A percentile compares a stretch with the other conserved stretches of the same genome.
Evolutionary conservation across 2,888 invertebrate genomes (phyloP).

Genomic region (Eilema griseolum): DNA sequence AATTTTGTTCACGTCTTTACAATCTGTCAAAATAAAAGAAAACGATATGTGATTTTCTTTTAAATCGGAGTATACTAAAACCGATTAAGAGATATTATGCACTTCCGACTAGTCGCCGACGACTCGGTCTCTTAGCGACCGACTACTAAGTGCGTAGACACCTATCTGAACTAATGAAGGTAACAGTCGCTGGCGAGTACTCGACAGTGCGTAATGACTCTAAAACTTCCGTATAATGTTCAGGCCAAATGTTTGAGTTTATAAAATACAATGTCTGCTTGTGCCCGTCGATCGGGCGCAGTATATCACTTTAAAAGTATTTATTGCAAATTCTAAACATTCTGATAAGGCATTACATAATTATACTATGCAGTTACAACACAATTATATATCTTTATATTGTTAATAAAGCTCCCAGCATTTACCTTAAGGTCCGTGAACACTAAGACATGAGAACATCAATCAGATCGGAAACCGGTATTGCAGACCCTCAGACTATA

Average conservation of each 20-base stretch:
- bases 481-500: too few relatives aligned
- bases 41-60: constrained; percentile 19
- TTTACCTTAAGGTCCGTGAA: constrained; percentile 32
- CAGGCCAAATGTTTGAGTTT: background rate
- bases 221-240: constrained; percentile 4
- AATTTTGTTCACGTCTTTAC: constrained; percentile 16
- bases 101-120: too few relatives aligned
- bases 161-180: too few relatives aligned
- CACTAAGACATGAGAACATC: constrained; percentile 1
- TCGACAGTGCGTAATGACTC: too few relatives aligned
- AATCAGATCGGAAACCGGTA: background rate
- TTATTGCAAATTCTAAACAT: constrained; percentile 37
- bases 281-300: constrained; percentile 24
- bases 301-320: constrained; percentile 34
- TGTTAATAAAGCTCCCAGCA: constrained; percentile 58
- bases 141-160: too few relatives aligned
- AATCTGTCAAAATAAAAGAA: constrained; percentile 15
- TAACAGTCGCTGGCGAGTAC: too few relatives aligned
- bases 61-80: constrained; percentile 5
- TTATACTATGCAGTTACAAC: constrained; percentile 39
- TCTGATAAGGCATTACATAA: constrained; percentile 41
- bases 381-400: constrained; percentile 47
- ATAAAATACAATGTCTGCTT: constrained; percentile 22
- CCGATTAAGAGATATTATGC: too few relatives aligned
- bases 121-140: too few relatives aligned